A percentile compares a stretch with the other conserved stretches of the same genome.
phyloP scores from a whole-genome alignment of 2,113 vertebrate genomes.

The Lagopus muta region DNA sequence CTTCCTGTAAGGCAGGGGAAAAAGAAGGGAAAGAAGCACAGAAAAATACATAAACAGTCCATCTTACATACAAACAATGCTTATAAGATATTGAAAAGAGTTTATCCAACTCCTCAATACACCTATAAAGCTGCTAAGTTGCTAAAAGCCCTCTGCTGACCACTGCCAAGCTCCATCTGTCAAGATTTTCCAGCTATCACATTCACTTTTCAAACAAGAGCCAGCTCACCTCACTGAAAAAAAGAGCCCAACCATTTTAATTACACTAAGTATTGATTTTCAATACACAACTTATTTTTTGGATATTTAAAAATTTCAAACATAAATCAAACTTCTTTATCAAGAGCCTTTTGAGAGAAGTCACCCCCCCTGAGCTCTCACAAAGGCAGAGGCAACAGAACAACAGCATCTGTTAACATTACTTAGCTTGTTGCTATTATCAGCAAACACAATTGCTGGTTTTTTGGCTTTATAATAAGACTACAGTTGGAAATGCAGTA shows the following conservation, averaged over 20 bases:
- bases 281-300: neutral
- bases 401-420: neutral
- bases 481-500: neutral
- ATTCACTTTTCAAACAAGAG: neutral
- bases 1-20: neutral
- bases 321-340: neutral
- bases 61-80: neutral
- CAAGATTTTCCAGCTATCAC: neutral
- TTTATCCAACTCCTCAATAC: neutral
- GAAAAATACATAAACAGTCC: neutral
- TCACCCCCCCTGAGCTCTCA: neutral
- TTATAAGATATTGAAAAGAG: neutral
- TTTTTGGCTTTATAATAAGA: neutral
- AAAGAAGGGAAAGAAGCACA: neutral
- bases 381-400: neutral
- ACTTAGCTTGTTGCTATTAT: neutral
- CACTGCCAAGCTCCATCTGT: neutral
- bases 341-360: neutral
- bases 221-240: neutral
- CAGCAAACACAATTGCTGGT: neutral
- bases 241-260: neutral
- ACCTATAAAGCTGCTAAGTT: neutral
- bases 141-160: neutral
- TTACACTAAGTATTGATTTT: neutral
- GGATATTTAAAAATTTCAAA: neutral